These are phyloP conservation scores for Pseudopipra pipra DNA, from an alignment of 2,113 vertebrate genomes.

Conservation along the genomic window DNA sequence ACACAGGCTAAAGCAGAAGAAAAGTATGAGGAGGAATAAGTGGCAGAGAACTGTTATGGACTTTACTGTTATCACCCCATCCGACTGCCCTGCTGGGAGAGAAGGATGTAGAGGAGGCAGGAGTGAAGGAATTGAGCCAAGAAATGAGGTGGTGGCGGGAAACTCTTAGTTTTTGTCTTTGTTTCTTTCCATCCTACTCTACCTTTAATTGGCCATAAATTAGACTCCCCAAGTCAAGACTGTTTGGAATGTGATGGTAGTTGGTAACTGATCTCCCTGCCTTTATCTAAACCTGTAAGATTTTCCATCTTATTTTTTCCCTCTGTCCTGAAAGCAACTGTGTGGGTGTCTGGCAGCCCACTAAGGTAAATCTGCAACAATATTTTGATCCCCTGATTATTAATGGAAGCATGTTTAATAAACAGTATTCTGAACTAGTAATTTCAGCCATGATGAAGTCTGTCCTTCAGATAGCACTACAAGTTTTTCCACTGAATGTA, in stretches of 20 bases:
- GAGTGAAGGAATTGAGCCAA: not conserved
- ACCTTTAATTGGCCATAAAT: not conserved
- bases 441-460: not conserved
- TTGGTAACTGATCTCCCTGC: not conserved
- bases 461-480: not conserved
- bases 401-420: not conserved
- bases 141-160: not conserved
- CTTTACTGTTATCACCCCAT: accelerated
- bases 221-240: not conserved
- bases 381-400: not conserved
- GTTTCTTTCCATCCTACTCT: not conserved
- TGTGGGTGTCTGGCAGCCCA: not conserved
- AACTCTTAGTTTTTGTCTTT: not conserved
- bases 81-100: accelerated
- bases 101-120: not conserved
- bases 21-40: not conserved
- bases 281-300: accelerated
- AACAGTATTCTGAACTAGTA: not conserved
- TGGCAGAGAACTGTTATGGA: not conserved
- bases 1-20: not conserved
- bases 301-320: not conserved
- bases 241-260: not conserved
- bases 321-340: not conserved
- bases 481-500: not conserved
- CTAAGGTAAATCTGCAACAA: not conserved